A percentile compares a stretch with the other conserved stretches of the same genome.
Conservation (phyloP, 2,888 invertebrate genomes). For the Tetranychus piercei region DNA sequence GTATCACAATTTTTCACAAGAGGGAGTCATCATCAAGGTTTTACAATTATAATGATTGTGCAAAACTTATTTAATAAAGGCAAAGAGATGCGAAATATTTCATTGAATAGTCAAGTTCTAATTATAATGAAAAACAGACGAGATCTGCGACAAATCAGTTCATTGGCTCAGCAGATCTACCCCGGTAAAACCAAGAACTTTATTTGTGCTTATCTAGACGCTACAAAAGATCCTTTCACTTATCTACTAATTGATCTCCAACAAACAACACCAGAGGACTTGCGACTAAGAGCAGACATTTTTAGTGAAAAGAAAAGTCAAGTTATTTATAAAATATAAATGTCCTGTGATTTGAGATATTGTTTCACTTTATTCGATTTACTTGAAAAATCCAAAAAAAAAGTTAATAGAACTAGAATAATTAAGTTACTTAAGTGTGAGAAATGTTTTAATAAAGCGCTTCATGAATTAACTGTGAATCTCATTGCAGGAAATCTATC, state of each 20-base stretch:
- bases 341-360: too few relatives aligned
- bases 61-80: slow-evolving; percentile 20
- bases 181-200: slow-evolving; percentile 9
- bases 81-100: slow-evolving; percentile 15
- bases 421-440: neutral
- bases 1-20: neutral
- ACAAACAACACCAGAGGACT: neutral
- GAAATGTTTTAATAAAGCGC: neutral
- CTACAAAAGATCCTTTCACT: slow-evolving; percentile 11
- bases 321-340: too few relatives aligned
- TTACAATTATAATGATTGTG: slow-evolving; percentile 15
- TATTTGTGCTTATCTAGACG: slow-evolving; percentile 12
- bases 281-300: slow-evolving; percentile 1
- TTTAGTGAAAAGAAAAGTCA: neutral
- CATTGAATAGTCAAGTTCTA: slow-evolving; percentile 13
- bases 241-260: slow-evolving; percentile 17
- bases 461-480: neutral
- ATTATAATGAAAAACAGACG: slow-evolving; percentile 1
- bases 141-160: slow-evolving; percentile 8
- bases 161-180: slow-evolving; percentile 12
- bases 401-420: neutral
- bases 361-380: too few relatives aligned
- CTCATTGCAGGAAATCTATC: neutral
- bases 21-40: slow-evolving; percentile 15
- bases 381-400: too few relatives aligned